These are phyloP conservation scores for Pseudomyrmex sp. DNA, from an alignment of 1,140 invertebrate species.

Conservation along the genomic window DNA sequence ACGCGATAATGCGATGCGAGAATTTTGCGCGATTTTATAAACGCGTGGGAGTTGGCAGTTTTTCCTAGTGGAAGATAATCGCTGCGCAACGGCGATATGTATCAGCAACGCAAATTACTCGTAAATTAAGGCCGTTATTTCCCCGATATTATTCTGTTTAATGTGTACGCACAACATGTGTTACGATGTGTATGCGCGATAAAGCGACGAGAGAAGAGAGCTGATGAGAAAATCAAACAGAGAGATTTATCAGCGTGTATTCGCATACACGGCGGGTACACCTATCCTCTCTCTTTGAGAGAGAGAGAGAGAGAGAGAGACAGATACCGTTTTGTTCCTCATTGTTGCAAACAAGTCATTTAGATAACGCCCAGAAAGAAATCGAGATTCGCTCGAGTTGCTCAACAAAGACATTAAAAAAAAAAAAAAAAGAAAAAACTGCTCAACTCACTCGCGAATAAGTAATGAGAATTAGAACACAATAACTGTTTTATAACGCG, in stretches of 20 bases:
- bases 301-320: too few relatives aligned
- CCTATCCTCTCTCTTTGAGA: background rate
- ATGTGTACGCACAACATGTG: slow-evolving; percentile 18
- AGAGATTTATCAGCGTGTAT: slow-evolving; percentile 44
- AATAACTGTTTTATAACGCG: too few relatives aligned
- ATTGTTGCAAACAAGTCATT: slow-evolving; percentile 21
- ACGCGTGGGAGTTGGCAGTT: background rate
- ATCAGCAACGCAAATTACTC: slow-evolving; percentile 18
- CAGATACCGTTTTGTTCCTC: slow-evolving; percentile 10
- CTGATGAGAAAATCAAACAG: slow-evolving; percentile 42
- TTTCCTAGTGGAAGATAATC: background rate
- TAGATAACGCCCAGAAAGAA: slow-evolving; percentile 8
- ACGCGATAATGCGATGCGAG: background rate
- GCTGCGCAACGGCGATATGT: too few relatives aligned
- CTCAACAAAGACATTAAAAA: background rate
- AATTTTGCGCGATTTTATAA: background rate
- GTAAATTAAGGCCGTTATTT: slow-evolving; percentile 32
- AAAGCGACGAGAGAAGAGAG: slow-evolving; percentile 3
- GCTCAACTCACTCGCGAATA: slow-evolving; percentile 3
- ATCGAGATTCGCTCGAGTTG: slow-evolving; percentile 21
- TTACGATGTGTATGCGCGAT: slow-evolving; percentile 48
- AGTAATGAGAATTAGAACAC: background rate
- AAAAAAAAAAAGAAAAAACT: background rate
- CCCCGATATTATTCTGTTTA: slow-evolving; percentile 37
- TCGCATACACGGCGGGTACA: slow-evolving; percentile 7